phyloP scores from a whole-genome alignment of 2,888 invertebrate species.

The Monochamus alternatus region DNA sequence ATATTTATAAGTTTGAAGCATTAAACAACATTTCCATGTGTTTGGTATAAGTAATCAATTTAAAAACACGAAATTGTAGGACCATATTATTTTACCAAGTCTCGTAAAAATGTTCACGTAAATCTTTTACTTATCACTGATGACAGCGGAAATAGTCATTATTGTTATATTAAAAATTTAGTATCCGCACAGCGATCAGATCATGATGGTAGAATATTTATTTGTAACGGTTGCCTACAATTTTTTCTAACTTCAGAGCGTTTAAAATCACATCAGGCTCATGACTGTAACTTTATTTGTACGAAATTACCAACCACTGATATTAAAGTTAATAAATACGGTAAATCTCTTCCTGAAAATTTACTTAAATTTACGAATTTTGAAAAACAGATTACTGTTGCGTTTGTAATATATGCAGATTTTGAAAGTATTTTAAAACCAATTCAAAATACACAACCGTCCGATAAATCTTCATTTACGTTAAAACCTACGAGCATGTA shows the following conservation, averaged over 20 bases:
- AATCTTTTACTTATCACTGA: constrained; percentile 7
- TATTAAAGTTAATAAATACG: background rate
- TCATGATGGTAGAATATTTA: background rate
- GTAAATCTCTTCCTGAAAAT: background rate
- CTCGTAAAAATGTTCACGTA: background rate
- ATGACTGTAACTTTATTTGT: constrained; percentile 1
- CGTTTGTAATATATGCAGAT: background rate
- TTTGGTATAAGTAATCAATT: constrained; percentile 11
- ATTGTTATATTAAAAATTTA: background rate
- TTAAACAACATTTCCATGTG: background rate
- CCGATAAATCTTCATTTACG: background rate
- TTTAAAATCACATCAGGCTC: background rate
- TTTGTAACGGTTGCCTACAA: background rate
- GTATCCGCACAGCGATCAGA: background rate
- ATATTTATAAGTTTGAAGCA: background rate
- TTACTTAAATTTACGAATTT: constrained; percentile 6
- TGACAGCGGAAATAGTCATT: background rate
- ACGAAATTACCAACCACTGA: background rate
- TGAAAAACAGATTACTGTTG: too few relatives aligned
- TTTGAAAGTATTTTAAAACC: background rate
- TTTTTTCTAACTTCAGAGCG: background rate
- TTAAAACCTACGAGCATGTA: background rate
- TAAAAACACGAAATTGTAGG: background rate
- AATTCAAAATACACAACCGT: background rate
- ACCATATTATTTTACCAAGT: background rate